Percentiles rank a stretch among this genome's conserved stretches.
Conservation (phyloP, 2,113 vertebrate species). For the Rana temporaria region DNA sequence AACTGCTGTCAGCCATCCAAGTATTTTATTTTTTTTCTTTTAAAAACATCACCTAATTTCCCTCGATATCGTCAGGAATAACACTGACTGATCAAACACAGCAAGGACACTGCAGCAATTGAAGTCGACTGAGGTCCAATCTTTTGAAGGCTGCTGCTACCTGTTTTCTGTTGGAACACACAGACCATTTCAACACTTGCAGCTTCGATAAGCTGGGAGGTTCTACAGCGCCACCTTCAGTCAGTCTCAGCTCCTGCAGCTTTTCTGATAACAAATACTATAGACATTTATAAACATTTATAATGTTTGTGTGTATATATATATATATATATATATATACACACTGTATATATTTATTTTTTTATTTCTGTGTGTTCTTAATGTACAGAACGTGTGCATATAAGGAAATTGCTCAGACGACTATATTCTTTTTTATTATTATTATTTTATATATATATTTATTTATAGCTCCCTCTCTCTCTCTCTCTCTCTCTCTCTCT, state of each 20-base stretch:
- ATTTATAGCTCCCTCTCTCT: too few relatives aligned
- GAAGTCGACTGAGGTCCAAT: conserved; percentile 20
- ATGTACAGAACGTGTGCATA: too few relatives aligned
- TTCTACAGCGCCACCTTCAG: conserved; percentile 25
- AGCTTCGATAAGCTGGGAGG: not conserved
- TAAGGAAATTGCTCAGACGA: too few relatives aligned
- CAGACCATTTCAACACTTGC: not conserved
- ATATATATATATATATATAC: too few relatives aligned
- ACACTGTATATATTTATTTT: too few relatives aligned
- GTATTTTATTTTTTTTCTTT: conserved; percentile 6
- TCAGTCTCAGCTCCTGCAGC: not conserved
- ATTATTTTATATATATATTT: too few relatives aligned
- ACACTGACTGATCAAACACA: conserved; percentile 27
- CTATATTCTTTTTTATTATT: too few relatives aligned
- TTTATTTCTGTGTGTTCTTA: too few relatives aligned
- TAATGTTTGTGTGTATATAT: not conserved
- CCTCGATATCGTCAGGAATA: conserved; percentile 21
- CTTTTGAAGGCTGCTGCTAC: not conserved
- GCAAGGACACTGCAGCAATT: conserved; percentile 35
- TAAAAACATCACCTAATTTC: conserved; percentile 2
- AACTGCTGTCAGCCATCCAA: conserved; percentile 24
- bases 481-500: too few relatives aligned
- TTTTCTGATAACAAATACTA: not conserved
- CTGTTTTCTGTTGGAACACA: conserved; percentile 21
- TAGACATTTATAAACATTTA: too few relatives aligned